Conservation (phyloP, 2,797 vertebrate genomes). For the Alcedo quadribrachys region DNA sequence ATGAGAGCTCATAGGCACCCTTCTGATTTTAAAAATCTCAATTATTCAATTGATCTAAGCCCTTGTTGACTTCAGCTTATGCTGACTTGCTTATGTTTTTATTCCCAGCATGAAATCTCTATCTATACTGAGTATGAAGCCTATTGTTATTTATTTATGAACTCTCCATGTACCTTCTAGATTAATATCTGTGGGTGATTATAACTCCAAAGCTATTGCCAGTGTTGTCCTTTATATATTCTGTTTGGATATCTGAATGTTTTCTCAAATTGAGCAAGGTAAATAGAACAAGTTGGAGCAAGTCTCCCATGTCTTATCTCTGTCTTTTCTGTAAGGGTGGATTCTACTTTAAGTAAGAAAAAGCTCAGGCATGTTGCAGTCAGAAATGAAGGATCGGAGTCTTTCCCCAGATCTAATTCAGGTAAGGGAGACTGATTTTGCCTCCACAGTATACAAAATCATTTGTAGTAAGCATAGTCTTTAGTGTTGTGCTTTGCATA, state of each 20-base stretch:
- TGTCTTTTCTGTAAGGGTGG: slow-evolving; percentile 2
- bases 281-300: slow-evolving; percentile 48
- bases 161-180: background rate
- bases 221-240: background rate
- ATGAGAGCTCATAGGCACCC: background rate
- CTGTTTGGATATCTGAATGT: background rate
- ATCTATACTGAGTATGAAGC: background rate
- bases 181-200: slow-evolving; percentile 1
- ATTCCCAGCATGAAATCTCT: background rate
- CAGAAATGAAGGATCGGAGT: background rate
- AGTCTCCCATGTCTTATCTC: background rate
- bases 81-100: background rate
- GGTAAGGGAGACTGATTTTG: background rate
- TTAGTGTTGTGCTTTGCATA: background rate
- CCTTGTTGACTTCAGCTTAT: background rate
- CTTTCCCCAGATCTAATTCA: background rate
- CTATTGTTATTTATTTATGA: slow-evolving; percentile 18
- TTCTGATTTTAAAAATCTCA: slow-evolving; percentile 15
- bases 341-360: background rate
- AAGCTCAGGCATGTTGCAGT: background rate
- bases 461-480: background rate
- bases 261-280: slow-evolving; percentile 22
- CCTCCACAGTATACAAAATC: background rate
- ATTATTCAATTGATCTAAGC: background rate
- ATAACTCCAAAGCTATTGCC: slow-evolving; percentile 9